Percentiles rank a stretch among this genome's conserved stretches.
Conservation (phyloP, 2,797 vertebrate species). For the Peromyscus aztecus region DNA sequence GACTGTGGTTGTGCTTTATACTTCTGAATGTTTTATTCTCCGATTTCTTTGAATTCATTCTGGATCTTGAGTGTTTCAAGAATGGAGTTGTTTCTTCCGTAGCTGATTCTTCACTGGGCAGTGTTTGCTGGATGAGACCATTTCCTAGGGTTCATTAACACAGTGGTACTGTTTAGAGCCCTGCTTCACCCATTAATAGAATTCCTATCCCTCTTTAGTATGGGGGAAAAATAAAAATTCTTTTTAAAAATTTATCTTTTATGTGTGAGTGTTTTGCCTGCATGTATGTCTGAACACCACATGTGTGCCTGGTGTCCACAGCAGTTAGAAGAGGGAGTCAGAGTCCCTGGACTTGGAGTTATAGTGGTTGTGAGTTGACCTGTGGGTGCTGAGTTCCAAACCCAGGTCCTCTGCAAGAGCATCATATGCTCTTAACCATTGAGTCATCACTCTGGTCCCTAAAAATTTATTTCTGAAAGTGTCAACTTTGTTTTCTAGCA, state of each 20-base stretch:
- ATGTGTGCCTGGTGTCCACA: neutral
- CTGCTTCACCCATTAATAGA: neutral
- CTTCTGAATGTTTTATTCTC: neutral
- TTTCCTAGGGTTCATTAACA: neutral
- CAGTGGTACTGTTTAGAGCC: neutral
- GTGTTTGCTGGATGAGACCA: neutral
- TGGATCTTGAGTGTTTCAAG: neutral
- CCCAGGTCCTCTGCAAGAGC: neutral
- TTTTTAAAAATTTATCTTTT: constrained; percentile 11
- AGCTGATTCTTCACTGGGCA: neutral
- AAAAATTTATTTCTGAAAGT: constrained; percentile 1
- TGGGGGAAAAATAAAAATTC: neutral
- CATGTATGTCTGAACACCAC: neutral
- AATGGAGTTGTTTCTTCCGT: neutral
- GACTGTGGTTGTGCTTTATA: neutral
- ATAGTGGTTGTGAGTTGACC: neutral
- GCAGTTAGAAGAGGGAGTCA: neutral
- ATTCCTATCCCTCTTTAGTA: neutral
- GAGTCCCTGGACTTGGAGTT: neutral
- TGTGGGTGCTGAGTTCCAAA: neutral
- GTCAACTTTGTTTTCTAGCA: neutral
- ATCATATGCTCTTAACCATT: too few species aligned
- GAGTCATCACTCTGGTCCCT: too few species aligned
- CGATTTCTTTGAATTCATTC: neutral
- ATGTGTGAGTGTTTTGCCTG: neutral